phyloP scores from a whole-genome alignment of 1,140 invertebrate genomes.

The Calosoma granatense region DNA sequence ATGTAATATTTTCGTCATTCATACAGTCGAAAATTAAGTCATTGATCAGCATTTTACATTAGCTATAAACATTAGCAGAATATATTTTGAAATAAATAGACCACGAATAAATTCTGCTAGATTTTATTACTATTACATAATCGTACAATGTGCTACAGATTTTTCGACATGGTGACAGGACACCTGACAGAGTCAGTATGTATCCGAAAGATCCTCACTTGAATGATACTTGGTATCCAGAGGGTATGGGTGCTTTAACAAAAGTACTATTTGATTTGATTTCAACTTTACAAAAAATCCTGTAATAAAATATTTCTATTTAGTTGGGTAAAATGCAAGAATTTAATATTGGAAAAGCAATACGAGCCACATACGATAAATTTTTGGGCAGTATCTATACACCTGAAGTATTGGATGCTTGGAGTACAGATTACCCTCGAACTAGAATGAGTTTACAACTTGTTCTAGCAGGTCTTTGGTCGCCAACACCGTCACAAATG shows the following conservation, averaged over 20 bases:
- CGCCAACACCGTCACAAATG: slow-evolving; percentile 22
- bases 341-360: slow-evolving; percentile 34
- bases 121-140: no score
- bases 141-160: no score
- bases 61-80: no score
- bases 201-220: slow-evolving; percentile 15
- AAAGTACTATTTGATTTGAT: slow-evolving; percentile 1
- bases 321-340: slow-evolving; percentile 37
- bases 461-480: slow-evolving; percentile 32
- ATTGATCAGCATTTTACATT: no score
- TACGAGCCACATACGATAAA: slow-evolving; percentile 33
- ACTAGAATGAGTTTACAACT: slow-evolving; percentile 41
- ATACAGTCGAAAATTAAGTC: no score
- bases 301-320: slow-evolving; percentile 3
- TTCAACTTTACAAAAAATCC: background rate
- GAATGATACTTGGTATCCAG: slow-evolving; percentile 45
- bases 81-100: no score
- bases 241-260: slow-evolving; percentile 57
- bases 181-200: background rate
- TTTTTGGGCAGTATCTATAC: slow-evolving; percentile 36
- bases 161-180: slow-evolving; percentile 5
- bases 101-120: no score
- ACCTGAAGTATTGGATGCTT: slow-evolving; percentile 35
- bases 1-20: no score
- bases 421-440: slow-evolving; percentile 45